Percentiles rank a stretch among this genome's conserved stretches.
phyloP scores from a whole-genome alignment of 2,113 vertebrate species.

The Xenus cinereus region DNA sequence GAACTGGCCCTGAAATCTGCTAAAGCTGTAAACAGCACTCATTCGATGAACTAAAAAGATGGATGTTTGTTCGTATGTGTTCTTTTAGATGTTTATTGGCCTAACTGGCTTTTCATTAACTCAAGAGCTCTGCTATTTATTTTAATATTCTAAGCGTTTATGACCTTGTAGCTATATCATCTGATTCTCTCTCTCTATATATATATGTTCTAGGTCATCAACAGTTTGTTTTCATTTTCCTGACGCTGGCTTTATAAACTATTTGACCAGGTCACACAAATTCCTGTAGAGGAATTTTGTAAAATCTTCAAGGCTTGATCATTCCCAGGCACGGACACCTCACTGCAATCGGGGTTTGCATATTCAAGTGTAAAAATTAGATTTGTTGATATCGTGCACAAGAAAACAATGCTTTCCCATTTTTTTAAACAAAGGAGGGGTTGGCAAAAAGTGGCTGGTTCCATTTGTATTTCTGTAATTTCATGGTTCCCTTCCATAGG shows the following conservation, averaged over 20 bases:
- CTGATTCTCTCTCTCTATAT: neutral
- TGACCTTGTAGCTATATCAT: slow-evolving; percentile 6
- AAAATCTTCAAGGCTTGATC: neutral
- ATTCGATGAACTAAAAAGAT: neutral
- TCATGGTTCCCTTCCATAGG: neutral
- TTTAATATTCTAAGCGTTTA: slow-evolving; percentile 23
- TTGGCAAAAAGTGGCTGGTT: neutral
- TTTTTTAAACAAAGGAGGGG: neutral
- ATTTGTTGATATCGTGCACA: neutral
- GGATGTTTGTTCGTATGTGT: neutral
- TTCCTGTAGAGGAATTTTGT: neutral
- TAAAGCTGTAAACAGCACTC: neutral
- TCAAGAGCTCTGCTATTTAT: slow-evolving; percentile 40
- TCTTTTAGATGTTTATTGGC: slow-evolving; percentile 26
- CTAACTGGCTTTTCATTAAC: slow-evolving; percentile 60
- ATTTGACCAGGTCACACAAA: neutral
- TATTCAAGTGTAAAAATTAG: neutral
- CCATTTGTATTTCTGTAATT: neutral
- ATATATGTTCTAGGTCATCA: neutral
- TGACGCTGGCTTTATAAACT: neutral
- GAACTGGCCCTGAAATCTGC: neutral
- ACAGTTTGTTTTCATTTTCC: neutral
- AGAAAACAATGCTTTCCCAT: neutral
- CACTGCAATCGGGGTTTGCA: rapidly evolving
- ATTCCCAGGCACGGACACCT: neutral